Evolutionary conservation across 2,888 invertebrate species (phyloP).

Genomic region (Aplocera efformata): DNA sequence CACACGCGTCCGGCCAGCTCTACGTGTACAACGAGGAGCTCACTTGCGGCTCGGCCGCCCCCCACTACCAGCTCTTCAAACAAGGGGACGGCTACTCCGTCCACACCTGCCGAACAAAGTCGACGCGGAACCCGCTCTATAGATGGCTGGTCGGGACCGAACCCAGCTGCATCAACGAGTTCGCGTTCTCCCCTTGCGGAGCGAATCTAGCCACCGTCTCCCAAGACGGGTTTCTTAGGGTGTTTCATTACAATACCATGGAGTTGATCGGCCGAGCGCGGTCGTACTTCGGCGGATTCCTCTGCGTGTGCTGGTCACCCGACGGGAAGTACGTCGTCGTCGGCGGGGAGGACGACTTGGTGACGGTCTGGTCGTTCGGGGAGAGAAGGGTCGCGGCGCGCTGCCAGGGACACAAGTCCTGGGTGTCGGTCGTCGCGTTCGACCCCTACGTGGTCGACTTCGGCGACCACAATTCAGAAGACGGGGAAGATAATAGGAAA

Average conservation of each 20-base stretch:
- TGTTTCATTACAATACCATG: conserved; percentile 98
- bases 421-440: conserved; percentile 98
- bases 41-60: conserved; percentile 92
- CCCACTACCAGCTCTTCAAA: conserved; percentile 97
- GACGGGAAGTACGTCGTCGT: conserved; percentile 97
- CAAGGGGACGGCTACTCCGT: conserved; percentile 96
- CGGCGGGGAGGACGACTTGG: conserved; percentile 99
- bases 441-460: conserved; percentile 91
- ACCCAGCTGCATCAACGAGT: conserved; percentile 94
- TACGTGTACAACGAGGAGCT: conserved; percentile 99
- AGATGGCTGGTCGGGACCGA: conserved; percentile 91
- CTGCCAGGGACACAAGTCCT: conserved; percentile 98
- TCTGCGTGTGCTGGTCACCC: conserved; percentile 99
- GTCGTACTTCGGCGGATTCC: conserved; percentile 98
- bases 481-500: conserved; percentile 60
- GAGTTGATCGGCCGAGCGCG: conserved; percentile 95
- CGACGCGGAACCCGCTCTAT: conserved; percentile 95
- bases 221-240: conserved; percentile 96
- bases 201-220: conserved; percentile 96
- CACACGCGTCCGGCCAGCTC: conserved; percentile 97
- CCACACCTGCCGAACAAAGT: conserved; percentile 97
- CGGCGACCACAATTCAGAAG: conserved; percentile 82
- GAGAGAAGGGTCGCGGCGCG: conserved; percentile 97
- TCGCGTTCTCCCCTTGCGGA: conserved; percentile 97
- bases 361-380: conserved; percentile 97